Percentiles rank a stretch among this genome's conserved stretches.
These are phyloP conservation scores for Sebastiscus tertius DNA, from an alignment of 2,797 vertebrate species.

Conservation along the genomic window DNA sequence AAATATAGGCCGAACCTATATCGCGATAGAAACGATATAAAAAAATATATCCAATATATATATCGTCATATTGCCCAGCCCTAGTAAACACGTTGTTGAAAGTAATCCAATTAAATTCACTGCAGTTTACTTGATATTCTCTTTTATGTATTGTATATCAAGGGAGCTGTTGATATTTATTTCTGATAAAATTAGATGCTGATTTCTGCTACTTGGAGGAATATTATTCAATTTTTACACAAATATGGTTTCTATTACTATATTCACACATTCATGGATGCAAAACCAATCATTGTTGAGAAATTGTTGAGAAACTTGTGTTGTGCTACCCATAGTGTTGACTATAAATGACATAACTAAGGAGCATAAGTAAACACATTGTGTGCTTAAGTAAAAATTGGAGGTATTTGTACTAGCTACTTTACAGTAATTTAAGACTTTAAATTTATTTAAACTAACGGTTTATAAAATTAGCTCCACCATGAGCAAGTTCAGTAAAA, in stretches of 20 bases:
- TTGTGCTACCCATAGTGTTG: neutral
- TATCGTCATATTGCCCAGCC: no score
- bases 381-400: no score
- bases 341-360: neutral
- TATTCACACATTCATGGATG: neutral
- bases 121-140: neutral
- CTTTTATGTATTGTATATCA: neutral
- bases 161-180: neutral
- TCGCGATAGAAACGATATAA: no score
- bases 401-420: neutral
- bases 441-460: neutral
- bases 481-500: neutral
- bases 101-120: neutral
- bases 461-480: neutral
- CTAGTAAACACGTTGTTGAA: neutral
- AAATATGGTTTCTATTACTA: neutral
- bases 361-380: neutral
- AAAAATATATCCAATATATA: no score
- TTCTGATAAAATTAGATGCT: neutral
- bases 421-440: neutral
- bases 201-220: neutral
- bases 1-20: no score
- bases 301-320: no score
- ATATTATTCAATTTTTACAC: neutral
- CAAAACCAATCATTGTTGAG: no score